Percentiles rank a stretch among this genome's conserved stretches.
Evolutionary conservation across 2,113 vertebrate genomes (phyloP).

Genomic region (Pachyramphus minor): DNA sequence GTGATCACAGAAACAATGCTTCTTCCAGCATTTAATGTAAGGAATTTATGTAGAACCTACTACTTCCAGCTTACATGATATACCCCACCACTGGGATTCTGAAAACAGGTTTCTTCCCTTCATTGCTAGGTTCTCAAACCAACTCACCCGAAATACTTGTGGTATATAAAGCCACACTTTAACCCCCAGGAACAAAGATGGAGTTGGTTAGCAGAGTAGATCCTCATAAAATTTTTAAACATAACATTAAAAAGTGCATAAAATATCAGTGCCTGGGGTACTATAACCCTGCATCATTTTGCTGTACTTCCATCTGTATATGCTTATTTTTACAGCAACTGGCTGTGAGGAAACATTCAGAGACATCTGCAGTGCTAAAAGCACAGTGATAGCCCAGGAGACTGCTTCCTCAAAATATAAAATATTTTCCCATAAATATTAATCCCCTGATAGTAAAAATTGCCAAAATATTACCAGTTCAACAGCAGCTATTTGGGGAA

Average conservation of each 20-base stretch:
- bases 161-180: not conserved
- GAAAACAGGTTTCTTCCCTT: not conserved
- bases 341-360: not conserved
- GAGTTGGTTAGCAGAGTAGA: not conserved
- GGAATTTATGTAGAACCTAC: not conserved
- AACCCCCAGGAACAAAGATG: not conserved
- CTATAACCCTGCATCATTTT: not conserved
- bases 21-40: not conserved
- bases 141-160: not conserved
- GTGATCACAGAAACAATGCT: not conserved
- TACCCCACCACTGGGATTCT: not conserved
- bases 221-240: constrained; percentile 28
- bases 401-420: not conserved
- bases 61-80: not conserved
- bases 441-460: not conserved
- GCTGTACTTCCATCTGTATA: not conserved
- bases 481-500: not conserved
- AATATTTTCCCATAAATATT: constrained; percentile 39
- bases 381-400: not conserved
- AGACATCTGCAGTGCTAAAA: constrained; percentile 46
- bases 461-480: not conserved
- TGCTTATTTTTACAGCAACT: constrained; percentile 10
- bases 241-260: constrained; percentile 31
- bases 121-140: not conserved
- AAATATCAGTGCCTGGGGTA: constrained; percentile 24